Conservation (phyloP, 2,113 vertebrate species). For the Semicossyphus pulcher region DNA sequence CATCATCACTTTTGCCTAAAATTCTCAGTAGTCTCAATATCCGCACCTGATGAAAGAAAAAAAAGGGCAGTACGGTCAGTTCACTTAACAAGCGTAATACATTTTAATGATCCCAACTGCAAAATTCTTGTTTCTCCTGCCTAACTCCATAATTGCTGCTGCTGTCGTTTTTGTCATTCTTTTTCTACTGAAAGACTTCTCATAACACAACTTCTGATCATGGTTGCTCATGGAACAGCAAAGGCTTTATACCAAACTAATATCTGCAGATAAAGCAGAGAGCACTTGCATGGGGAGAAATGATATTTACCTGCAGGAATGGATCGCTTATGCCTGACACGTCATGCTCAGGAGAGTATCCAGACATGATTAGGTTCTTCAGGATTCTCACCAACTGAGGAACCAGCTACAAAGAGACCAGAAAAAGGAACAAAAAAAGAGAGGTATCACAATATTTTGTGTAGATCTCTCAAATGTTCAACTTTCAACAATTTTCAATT, state of each 20-base stretch:
- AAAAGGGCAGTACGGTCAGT: background rate
- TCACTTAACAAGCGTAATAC: background rate
- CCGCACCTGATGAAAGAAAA: slow-evolving; percentile 86
- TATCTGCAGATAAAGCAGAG: background rate
- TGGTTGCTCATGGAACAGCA: background rate
- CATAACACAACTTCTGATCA: background rate
- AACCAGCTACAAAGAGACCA: slow-evolving; percentile 89
- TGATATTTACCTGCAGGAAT: slow-evolving; percentile 92
- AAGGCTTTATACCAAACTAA: background rate
- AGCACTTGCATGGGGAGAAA: background rate
- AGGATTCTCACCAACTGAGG: slow-evolving; percentile 99
- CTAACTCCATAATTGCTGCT: background rate
- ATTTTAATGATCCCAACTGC: background rate
- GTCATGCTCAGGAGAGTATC: slow-evolving; percentile 99
- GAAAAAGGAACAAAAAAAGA: slow-evolving; percentile 64
- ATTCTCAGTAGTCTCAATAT: slow-evolving; percentile 98
- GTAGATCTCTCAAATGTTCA: background rate
- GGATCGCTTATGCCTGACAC: slow-evolving; percentile 99
- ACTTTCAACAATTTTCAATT: background rate
- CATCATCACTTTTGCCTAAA: slow-evolving; percentile 96
- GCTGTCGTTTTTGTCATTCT: background rate
- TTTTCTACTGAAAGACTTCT: background rate
- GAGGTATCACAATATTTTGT: slow-evolving; percentile 46
- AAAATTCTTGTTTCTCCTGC: background rate
- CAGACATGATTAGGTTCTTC: slow-evolving; percentile 99